Evolutionary conservation across 2,113 vertebrate genomes (phyloP).

Genomic region (Deroptyus accipitrinus): DNA sequence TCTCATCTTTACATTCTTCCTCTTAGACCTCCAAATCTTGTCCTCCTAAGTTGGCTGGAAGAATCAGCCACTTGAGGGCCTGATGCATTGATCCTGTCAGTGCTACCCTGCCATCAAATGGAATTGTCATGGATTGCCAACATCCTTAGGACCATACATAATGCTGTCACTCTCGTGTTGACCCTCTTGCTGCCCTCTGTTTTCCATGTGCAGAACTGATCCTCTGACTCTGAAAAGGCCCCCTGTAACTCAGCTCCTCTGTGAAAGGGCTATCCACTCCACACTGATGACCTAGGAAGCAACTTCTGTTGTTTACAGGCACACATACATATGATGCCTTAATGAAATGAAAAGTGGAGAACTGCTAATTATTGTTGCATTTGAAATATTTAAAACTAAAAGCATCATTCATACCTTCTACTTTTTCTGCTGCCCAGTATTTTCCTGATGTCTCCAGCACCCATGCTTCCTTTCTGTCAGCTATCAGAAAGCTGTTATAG

Average conservation of each 20-base stretch:
- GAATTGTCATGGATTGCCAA: neutral
- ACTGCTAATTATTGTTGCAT: neutral
- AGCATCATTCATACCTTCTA: slow-evolving; percentile 73
- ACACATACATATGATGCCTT: neutral
- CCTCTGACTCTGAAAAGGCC: neutral
- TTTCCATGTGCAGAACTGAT: neutral
- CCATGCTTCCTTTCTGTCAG: slow-evolving; percentile 92
- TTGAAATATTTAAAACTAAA: neutral
- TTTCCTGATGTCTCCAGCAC: slow-evolving; percentile 92
- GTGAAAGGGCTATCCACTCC: neutral
- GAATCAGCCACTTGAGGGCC: neutral
- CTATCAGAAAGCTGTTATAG: slow-evolving; percentile 96
- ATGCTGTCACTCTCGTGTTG: neutral
- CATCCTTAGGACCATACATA: neutral
- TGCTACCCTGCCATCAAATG: neutral
- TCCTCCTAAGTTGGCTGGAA: neutral
- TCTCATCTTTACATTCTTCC: neutral
- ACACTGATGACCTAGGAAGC: neutral
- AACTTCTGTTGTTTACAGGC: neutral
- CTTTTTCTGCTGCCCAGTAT: slow-evolving; percentile 92
- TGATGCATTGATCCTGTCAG: neutral
- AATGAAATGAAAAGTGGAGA: neutral
- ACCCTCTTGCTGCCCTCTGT: neutral
- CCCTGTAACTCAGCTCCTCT: neutral
- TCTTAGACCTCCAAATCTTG: neutral